Evolutionary conservation across 2,113 vertebrate species (phyloP).

Genomic region (Chinchilla lanigera): DNA sequence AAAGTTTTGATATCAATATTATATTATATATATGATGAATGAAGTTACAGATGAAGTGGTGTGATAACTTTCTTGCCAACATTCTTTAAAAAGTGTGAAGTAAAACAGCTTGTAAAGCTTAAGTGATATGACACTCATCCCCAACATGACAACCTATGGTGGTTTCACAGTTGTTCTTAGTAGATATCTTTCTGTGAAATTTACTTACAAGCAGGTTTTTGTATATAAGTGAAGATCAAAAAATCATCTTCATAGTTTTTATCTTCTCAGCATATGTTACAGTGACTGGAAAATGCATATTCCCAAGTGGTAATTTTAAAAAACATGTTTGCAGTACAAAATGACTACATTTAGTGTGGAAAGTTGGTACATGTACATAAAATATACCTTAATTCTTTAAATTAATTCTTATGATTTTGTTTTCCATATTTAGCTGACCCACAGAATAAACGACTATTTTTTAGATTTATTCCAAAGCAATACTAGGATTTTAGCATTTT

Average conservation of each 20-base stretch:
- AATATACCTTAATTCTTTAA: neutral
- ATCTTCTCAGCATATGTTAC: conserved; percentile 43
- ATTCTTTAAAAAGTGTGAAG: conserved; percentile 64
- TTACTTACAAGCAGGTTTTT: conserved; percentile 53
- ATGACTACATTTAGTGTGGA: neutral
- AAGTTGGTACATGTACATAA: neutral
- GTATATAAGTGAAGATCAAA: conserved; percentile 49
- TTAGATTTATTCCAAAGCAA: neutral
- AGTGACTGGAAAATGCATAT: conserved; percentile 5
- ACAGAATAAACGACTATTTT: neutral
- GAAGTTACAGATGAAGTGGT: conserved; percentile 10
- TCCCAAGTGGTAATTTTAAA: conserved; percentile 26
- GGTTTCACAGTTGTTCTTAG: conserved; percentile 71
- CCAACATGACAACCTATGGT: neutral
- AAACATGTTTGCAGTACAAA: neutral
- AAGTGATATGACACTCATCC: conserved; percentile 56
- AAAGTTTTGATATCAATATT: neutral
- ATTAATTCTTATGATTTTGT: neutral
- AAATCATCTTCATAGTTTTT: neutral
- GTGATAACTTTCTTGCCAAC: neutral
- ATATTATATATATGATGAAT: neutral
- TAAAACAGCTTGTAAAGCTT: conserved; percentile 66
- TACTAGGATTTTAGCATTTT: neutral
- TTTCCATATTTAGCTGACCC: neutral
- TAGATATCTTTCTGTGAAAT: conserved; percentile 63